These are phyloP conservation scores for Triops longicaudatus DNA, from an alignment of 1,140 invertebrate species.

Conservation along the genomic window DNA sequence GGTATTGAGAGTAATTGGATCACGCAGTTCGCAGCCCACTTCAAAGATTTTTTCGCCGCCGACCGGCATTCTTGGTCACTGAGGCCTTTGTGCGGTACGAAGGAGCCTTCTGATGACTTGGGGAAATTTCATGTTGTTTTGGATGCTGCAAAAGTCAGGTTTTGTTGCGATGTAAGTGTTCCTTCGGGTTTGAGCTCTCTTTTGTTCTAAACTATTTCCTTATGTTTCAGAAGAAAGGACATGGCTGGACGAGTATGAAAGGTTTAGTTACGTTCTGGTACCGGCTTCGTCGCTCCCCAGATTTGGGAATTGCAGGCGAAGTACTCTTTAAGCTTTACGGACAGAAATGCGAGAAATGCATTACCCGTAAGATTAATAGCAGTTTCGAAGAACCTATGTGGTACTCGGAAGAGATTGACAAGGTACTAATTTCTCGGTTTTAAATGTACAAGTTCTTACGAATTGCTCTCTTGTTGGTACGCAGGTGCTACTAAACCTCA, in stretches of 20 bases:
- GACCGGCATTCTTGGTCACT: slow-evolving; percentile 23
- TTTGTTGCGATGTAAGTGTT: slow-evolving; percentile 23
- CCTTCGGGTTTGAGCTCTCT: neutral
- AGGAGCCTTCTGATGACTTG: neutral
- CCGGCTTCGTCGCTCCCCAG: slow-evolving; percentile 37
- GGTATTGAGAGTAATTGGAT: slow-evolving; percentile 23
- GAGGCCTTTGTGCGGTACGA: neutral
- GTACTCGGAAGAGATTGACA: slow-evolving; percentile 47
- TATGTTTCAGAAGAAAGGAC: slow-evolving; percentile 40
- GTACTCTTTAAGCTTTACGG: slow-evolving; percentile 45
- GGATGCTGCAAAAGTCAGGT: slow-evolving; percentile 25
- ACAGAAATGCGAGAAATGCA: slow-evolving; percentile 44
- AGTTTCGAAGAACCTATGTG: slow-evolving; percentile 45
- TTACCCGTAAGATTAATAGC: slow-evolving; percentile 32
- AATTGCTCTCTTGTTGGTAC: neutral
- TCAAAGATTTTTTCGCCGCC: neutral
- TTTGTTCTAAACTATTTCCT: neutral
- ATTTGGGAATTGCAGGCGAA: slow-evolving; percentile 34
- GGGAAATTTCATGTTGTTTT: slow-evolving; percentile 16
- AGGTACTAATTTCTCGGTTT: slow-evolving; percentile 35
- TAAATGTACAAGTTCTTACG: neutral
- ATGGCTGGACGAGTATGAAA: slow-evolving; percentile 49
- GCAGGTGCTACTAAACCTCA: neutral
- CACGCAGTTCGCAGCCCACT: slow-evolving; percentile 5
- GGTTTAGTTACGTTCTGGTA: slow-evolving; percentile 45